Evolutionary conservation across 2,113 vertebrate genomes (phyloP).

Genomic region (Genyomyrus donnyi): DNA sequence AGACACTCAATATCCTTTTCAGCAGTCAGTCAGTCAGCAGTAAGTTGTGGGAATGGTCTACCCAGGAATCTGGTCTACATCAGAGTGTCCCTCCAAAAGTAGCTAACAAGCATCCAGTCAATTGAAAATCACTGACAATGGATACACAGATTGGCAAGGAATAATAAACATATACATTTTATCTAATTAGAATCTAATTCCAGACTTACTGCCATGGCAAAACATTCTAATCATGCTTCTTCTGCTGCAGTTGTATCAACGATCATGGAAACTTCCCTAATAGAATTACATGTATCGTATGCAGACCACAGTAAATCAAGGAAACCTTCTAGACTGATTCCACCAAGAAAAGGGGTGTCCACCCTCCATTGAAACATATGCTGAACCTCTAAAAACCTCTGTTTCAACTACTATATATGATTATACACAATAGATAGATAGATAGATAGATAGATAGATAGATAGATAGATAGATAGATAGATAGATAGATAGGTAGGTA

Average conservation of each 20-base stretch:
- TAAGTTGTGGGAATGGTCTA: background rate
- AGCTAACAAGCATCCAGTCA: background rate
- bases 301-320: background rate
- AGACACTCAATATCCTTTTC: background rate
- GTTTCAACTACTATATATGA: background rate
- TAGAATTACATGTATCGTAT: background rate
- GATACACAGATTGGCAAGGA: background rate
- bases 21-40: background rate
- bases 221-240: background rate
- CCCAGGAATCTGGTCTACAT: background rate
- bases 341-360: background rate
- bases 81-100: background rate
- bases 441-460: too few relatives aligned
- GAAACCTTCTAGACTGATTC: background rate
- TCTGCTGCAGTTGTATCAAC: background rate
- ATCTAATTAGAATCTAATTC: constrained; percentile 1
- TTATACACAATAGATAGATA: too few relatives aligned
- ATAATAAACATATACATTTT: background rate
- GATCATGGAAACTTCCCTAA: background rate
- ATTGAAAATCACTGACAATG: background rate
- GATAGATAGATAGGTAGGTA: too few relatives aligned
- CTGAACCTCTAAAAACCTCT: background rate
- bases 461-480: too few relatives aligned
- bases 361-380: background rate
- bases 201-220: background rate